phyloP scores from a whole-genome alignment of 37 sponge, comb jelly and placozoan genomes.

The Aplysina aerophoba region DNA sequence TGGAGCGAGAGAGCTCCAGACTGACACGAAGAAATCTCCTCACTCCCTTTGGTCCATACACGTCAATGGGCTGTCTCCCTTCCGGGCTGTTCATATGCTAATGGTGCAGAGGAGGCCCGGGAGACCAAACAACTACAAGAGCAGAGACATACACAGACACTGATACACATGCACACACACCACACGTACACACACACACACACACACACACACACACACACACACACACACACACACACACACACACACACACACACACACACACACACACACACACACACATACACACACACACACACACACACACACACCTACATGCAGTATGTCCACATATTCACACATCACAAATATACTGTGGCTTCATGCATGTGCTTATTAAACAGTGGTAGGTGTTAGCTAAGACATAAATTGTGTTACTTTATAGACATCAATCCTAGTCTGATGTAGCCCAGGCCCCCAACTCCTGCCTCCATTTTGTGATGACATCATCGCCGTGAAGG shows the following conservation, averaged over 20 bases:
- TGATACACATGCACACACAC: constrained; percentile 1
- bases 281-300: constrained; percentile 34
- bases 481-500: no score
- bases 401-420: no score
- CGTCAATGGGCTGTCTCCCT: constrained; percentile 58
- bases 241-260: constrained; percentile 38
- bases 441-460: no score
- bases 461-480: no score
- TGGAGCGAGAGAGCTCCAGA: constrained; percentile 79
- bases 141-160: not conserved
- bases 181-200: not conserved
- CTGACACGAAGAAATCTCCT: constrained; percentile 66
- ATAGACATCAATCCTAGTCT: no score
- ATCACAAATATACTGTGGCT: no score
- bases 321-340: constrained; percentile 30
- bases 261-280: constrained; percentile 26
- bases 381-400: no score
- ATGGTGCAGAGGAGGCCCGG: constrained; percentile 91
- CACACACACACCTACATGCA: constrained; percentile 36
- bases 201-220: constrained; percentile 42
- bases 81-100: constrained; percentile 48
- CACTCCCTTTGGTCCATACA: constrained; percentile 91
- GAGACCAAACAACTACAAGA: constrained; percentile 76
- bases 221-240: constrained; percentile 40
- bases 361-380: no score